Evolutionary conservation across 2,797 vertebrate species (phyloP).

Genomic region (Pagetopsis macropterus): DNA sequence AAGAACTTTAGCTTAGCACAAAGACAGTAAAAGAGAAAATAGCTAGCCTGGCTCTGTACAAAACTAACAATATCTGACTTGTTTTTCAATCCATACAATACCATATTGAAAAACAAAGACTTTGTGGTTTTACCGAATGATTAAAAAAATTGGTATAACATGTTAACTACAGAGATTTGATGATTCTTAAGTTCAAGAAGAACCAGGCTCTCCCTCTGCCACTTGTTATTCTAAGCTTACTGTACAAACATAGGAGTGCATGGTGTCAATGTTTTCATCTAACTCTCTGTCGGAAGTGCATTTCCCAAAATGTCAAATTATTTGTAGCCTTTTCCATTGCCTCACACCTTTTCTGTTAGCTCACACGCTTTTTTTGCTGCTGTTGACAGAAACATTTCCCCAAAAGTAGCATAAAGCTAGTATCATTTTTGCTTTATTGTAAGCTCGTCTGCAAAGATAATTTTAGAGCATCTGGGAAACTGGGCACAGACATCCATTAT

Average conservation of each 20-base stretch:
- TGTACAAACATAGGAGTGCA: background rate
- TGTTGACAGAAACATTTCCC: conserved; percentile 7
- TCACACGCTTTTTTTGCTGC: conserved; percentile 40
- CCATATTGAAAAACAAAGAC: background rate
- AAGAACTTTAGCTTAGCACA: background rate
- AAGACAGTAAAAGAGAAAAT: background rate
- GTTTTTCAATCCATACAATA: background rate
- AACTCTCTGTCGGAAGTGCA: background rate
- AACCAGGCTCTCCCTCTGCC: background rate
- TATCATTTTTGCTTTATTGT: conserved; percentile 46
- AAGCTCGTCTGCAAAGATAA: conserved; percentile 20
- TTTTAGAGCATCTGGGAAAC: conserved; percentile 24
- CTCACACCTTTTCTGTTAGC: conserved; percentile 7
- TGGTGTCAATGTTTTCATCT: background rate
- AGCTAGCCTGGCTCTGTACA: background rate
- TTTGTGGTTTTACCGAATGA: background rate
- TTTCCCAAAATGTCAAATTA: conserved; percentile 7
- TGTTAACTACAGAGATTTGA: background rate
- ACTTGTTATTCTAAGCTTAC: conserved; percentile 3
- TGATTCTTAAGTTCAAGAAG: background rate
- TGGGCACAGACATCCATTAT: conserved; percentile 4
- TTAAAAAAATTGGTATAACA: background rate
- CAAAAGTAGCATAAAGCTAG: conserved; percentile 44
- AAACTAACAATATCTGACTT: background rate
- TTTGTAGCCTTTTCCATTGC: background rate